These are phyloP conservation scores for Parambassis ranga DNA, from an alignment of 2,797 vertebrate genomes.

Conservation along the genomic window DNA sequence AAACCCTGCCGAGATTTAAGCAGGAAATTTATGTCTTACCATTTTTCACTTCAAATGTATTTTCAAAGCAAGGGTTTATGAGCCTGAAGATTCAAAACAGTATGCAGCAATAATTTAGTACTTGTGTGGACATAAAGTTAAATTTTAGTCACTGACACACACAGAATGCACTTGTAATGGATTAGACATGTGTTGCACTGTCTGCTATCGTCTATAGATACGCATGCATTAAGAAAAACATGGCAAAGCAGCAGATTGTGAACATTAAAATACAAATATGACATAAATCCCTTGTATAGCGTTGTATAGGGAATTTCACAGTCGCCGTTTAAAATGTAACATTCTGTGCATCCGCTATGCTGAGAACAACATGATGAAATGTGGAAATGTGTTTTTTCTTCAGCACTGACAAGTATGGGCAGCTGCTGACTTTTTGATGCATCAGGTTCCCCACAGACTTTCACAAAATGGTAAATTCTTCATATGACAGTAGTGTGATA, in stretches of 20 bases:
- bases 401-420: constrained; percentile 23
- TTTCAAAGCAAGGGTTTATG: not conserved
- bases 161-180: too few relatives aligned
- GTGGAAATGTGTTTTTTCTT: constrained; percentile 48
- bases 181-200: not conserved
- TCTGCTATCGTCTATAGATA: not conserved
- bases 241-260: not conserved
- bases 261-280: too few relatives aligned
- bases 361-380: constrained; percentile 13
- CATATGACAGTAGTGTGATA: constrained; percentile 39
- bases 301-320: not conserved
- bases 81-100: not conserved
- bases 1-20: not conserved
- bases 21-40: not conserved
- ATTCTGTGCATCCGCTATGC: not conserved
- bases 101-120: too few relatives aligned
- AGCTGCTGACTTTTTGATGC: constrained; percentile 47
- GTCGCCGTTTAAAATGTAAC: constrained; percentile 7
- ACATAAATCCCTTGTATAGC: not conserved
- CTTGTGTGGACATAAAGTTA: too few relatives aligned
- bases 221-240: not conserved
- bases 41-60: too few relatives aligned
- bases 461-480: constrained; percentile 24
- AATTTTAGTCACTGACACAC: not conserved
- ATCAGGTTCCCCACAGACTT: constrained; percentile 9